Evolutionary conservation across 2,888 invertebrate genomes (phyloP).

Genomic region (Pardosa pseudoannulata): DNA sequence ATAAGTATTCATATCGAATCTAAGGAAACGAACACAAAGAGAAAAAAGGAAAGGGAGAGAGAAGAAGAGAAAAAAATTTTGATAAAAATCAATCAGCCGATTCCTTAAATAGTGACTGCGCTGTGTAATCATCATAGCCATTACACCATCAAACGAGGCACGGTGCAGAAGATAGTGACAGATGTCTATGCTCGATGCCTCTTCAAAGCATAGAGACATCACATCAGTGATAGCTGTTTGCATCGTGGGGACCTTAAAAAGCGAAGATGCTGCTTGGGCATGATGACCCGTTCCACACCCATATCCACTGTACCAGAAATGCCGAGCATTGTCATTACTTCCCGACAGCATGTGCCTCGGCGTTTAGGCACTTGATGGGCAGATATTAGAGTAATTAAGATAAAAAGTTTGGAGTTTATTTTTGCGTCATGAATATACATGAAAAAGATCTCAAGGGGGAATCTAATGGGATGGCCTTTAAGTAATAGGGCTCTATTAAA

Average conservation of each 20-base stretch:
- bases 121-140: not conserved
- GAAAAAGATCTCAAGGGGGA: slow-evolving; percentile 23
- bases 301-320: not conserved
- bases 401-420: slow-evolving; percentile 22
- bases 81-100: slow-evolving; percentile 2
- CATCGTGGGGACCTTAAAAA: slow-evolving; percentile 14
- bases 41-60: not conserved
- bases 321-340: not conserved
- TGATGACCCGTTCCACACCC: slow-evolving; percentile 7
- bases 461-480: not conserved
- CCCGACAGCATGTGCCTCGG: not conserved
- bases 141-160: not conserved
- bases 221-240: slow-evolving; percentile 56
- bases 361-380: not conserved
- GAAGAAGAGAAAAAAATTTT: not conserved
- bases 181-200: slow-evolving; percentile 36
- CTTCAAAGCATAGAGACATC: slow-evolving; percentile 56
- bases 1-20: not conserved
- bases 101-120: not conserved
- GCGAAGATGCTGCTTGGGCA: slow-evolving; percentile 18
- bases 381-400: slow-evolving; percentile 30
- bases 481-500: slow-evolving; percentile 31
- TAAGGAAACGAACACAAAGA: not conserved
- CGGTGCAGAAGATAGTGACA: slow-evolving; percentile 33
- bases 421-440: slow-evolving; percentile 51